Conservation (phyloP, 2,888 invertebrate genomes). For the Colostygia pectinataria region DNA sequence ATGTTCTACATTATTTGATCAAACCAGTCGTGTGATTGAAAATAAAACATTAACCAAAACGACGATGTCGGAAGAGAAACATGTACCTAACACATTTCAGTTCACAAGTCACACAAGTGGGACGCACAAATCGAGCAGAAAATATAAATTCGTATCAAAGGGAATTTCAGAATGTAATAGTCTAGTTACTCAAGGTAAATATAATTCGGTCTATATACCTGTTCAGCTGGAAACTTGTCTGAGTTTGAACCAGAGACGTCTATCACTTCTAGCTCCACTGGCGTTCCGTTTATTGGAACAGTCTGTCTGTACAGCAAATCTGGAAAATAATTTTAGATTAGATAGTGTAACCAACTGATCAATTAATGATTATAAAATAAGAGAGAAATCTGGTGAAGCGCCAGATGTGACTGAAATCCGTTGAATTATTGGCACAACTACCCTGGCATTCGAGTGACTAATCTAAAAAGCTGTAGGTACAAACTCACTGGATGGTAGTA, state of each 20-base stretch:
- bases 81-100: conserved; percentile 13
- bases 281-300: conserved; percentile 87
- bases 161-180: conserved; percentile 3
- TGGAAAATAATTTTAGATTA: conserved; percentile 49
- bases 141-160: conserved; percentile 4
- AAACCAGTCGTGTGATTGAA: too few species aligned
- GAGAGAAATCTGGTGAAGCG: background rate
- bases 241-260: conserved; percentile 89
- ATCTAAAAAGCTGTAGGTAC: background rate
- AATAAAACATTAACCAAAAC: conserved; percentile 16
- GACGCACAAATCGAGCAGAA: conserved; percentile 9
- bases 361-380: background rate
- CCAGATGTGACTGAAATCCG: background rate
- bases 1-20: too few species aligned
- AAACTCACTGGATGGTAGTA: background rate
- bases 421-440: background rate
- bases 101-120: conserved; percentile 14
- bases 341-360: background rate
- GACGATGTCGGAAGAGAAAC: conserved; percentile 18
- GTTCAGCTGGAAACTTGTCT: conserved; percentile 84
- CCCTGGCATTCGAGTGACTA: background rate
- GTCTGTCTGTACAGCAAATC: conserved; percentile 90
- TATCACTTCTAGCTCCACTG: conserved; percentile 90
- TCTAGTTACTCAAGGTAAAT: conserved; percentile 9
- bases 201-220: conserved; percentile 59